These are phyloP conservation scores for Apamea anceps DNA, from an alignment of 2,888 invertebrate species.

Conservation along the genomic window DNA sequence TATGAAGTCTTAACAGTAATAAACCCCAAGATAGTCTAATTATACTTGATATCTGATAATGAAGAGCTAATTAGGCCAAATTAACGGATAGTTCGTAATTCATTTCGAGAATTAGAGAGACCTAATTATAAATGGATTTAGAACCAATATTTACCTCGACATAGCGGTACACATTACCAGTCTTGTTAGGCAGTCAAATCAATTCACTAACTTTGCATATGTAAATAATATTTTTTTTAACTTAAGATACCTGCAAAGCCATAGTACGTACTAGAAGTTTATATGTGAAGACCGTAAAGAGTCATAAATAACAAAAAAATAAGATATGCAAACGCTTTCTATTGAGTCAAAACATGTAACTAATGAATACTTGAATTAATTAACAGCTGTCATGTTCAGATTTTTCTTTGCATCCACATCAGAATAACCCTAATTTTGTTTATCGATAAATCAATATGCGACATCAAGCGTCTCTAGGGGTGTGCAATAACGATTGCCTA, in stretches of 20 bases:
- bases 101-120: constrained; percentile 14
- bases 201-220: not conserved
- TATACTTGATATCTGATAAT: constrained; percentile 27
- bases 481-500: constrained; percentile 72
- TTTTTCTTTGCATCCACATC: not conserved
- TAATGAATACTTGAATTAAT: constrained; percentile 26
- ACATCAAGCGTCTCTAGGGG: constrained; percentile 58
- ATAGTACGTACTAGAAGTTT: not conserved
- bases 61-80: constrained; percentile 18
- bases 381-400: constrained; percentile 1
- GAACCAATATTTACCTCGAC: constrained; percentile 6
- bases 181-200: not conserved
- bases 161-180: not conserved
- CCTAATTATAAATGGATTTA: constrained; percentile 27
- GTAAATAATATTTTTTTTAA: not conserved
- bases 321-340: not conserved
- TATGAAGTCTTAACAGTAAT: constrained; percentile 11
- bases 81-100: constrained; percentile 31
- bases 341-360: constrained; percentile 5
- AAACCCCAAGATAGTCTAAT: constrained; percentile 21
- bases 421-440: constrained; percentile 49
- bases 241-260: not conserved
- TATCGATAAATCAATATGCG: constrained; percentile 55
- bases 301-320: not conserved
- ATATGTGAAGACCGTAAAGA: not conserved